Conservation (phyloP, 2,113 vertebrate genomes). For the Atractosteus spatula region DNA sequence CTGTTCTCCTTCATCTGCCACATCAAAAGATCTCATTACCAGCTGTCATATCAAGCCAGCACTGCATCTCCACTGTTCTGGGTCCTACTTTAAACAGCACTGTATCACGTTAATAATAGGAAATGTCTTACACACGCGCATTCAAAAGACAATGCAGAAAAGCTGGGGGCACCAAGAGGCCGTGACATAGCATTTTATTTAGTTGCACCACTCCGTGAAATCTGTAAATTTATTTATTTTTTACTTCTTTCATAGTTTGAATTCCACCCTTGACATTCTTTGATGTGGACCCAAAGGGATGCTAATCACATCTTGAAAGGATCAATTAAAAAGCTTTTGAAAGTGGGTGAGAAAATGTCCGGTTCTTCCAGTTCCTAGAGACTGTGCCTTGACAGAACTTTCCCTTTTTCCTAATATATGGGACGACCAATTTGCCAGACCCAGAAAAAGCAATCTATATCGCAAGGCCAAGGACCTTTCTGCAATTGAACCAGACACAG, state of each 20-base stretch:
- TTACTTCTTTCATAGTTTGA: constrained; percentile 69
- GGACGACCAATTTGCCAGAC: constrained; percentile 17
- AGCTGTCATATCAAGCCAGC: constrained; percentile 53
- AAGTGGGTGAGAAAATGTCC: too few species aligned
- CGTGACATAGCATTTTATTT: too few species aligned
- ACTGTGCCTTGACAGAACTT: too few species aligned
- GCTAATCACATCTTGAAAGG: too few species aligned
- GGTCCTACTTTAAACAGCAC: constrained; percentile 61
- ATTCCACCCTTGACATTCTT: constrained; percentile 58
- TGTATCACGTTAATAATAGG: constrained; percentile 59
- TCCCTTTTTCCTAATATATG: not conserved
- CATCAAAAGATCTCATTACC: constrained; percentile 73
- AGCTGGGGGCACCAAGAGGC: too few species aligned
- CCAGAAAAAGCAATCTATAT: constrained; percentile 32
- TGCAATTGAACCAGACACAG: constrained; percentile 30
- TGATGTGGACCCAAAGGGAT: constrained; percentile 50
- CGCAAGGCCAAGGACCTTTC: constrained; percentile 37
- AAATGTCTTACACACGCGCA: constrained; percentile 52
- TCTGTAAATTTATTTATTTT: constrained; percentile 62
- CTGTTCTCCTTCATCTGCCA: constrained; percentile 57
- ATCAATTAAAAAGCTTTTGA: too few species aligned
- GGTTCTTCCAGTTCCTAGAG: too few species aligned
- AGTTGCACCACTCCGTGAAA: too few species aligned
- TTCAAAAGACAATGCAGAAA: constrained; percentile 41
- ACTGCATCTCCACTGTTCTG: constrained; percentile 55